Evolutionary conservation across 2,888 invertebrate species (phyloP).

Genomic region (Pinctada fucata): DNA sequence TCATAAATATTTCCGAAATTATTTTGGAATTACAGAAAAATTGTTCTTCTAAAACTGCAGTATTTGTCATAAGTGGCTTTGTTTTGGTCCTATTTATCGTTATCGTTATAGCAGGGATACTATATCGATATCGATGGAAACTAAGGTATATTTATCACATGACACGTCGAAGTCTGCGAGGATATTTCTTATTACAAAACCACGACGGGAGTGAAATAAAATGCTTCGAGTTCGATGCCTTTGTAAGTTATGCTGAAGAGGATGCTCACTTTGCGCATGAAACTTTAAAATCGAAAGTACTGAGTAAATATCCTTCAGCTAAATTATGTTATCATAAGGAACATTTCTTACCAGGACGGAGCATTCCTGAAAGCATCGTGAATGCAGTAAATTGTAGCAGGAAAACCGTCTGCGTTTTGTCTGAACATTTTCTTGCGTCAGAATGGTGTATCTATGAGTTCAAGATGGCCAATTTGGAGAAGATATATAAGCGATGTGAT

Average conservation of each 20-base stretch:
- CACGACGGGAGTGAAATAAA: too few relatives aligned
- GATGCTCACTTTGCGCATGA: too few relatives aligned
- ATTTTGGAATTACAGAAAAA: not conserved
- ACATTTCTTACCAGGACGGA: not conserved
- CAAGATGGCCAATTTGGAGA: conserved; percentile 9
- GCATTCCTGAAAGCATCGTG: conserved; percentile 3
- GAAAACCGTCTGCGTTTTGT: not conserved
- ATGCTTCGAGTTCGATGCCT: too few relatives aligned
- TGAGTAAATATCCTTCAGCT: too few relatives aligned
- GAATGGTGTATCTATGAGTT: conserved; percentile 6
- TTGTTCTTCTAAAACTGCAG: not conserved
- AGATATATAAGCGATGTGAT: not conserved
- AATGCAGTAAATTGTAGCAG: conserved; percentile 3
- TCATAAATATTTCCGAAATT: not conserved
- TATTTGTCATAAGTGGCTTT: not conserved
- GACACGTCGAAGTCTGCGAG: not conserved
- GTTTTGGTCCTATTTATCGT: not conserved
- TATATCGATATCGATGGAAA: conserved; percentile 1
- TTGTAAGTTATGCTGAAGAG: too few relatives aligned
- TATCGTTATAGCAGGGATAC: not conserved
- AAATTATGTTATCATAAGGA: not conserved
- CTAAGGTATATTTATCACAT: not conserved
- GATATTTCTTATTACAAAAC: too few relatives aligned
- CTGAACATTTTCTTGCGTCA: not conserved
- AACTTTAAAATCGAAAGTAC: too few relatives aligned